A percentile compares a stretch with the other conserved stretches of the same genome.
These are phyloP conservation scores for Phocides pigmalion DNA, from an alignment of 1,140 invertebrate species.

Conservation along the genomic window DNA sequence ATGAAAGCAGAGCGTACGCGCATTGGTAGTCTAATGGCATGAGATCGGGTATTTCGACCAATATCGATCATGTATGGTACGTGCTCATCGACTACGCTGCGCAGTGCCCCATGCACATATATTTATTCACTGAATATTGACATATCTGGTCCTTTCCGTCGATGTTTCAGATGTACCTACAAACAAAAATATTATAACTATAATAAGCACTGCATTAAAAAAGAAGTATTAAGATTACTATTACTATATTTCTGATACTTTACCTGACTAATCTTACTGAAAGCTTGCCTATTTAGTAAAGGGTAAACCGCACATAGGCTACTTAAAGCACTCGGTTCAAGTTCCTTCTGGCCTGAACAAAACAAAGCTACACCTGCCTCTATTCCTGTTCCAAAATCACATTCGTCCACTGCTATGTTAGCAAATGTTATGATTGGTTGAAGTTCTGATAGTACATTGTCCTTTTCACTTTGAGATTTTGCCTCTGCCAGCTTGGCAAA, in stretches of 20 bases:
- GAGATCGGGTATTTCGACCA: too few species aligned
- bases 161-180: slow-evolving; percentile 65
- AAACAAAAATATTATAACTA: too few species aligned
- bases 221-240: too few species aligned
- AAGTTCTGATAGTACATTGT: slow-evolving; percentile 85
- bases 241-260: too few species aligned
- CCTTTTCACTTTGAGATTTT: slow-evolving; percentile 85
- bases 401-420: slow-evolving; percentile 96
- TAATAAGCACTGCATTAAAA: too few species aligned
- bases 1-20: too few species aligned
- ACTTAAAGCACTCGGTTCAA: slow-evolving; percentile 87
- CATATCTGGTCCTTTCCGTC: slow-evolving; percentile 63
- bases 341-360: slow-evolving; percentile 87
- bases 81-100: too few species aligned
- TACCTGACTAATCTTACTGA: slow-evolving; percentile 89
- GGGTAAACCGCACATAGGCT: slow-evolving; percentile 91
- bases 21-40: too few species aligned
- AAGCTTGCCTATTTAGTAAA: slow-evolving; percentile 89
- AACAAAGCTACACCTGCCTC: slow-evolving; percentile 95
- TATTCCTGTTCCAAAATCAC: slow-evolving; percentile 95
- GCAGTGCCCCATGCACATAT: too few species aligned
- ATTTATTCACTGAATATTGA: slow-evolving; percentile 41
- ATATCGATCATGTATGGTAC: too few species aligned
- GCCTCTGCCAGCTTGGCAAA: slow-evolving; percentile 87
- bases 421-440: slow-evolving; percentile 92